Evolutionary conservation across 2,797 vertebrate species (phyloP).

Genomic region (Lindbergichthys nudifrons): DNA sequence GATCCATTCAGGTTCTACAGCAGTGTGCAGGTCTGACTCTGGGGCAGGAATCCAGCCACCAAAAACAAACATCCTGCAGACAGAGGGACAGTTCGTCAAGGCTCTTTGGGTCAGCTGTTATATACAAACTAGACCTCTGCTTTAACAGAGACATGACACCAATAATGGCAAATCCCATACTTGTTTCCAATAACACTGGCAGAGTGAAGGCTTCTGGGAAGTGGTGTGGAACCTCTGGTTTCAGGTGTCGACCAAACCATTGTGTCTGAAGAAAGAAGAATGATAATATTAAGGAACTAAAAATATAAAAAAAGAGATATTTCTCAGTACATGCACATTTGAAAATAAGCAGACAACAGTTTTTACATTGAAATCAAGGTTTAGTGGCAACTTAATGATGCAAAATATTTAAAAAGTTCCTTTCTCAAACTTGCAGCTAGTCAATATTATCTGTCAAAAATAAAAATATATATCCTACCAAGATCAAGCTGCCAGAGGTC

Average conservation of each 20-base stretch:
- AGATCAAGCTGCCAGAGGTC: conserved; percentile 97
- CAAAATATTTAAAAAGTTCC: not conserved
- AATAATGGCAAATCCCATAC: conserved; percentile 79
- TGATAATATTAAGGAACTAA: not conserved
- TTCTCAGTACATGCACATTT: not conserved
- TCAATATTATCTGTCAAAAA: not conserved
- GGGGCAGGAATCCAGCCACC: conserved; percentile 95
- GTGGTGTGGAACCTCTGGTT: conserved; percentile 88
- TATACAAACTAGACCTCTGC: not conserved
- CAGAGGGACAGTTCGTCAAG: conserved; percentile 19
- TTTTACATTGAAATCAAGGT: not conserved
- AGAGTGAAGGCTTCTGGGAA: conserved; percentile 96
- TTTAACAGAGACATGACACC: not conserved
- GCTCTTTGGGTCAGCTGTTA: not conserved
- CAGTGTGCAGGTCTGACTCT: conserved; percentile 76
- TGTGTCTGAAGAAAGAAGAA: conserved; percentile 84
- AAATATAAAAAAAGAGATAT: not conserved
- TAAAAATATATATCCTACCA: conserved; percentile 75
- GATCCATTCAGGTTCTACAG: conserved; percentile 90
- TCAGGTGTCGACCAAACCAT: conserved; percentile 94
- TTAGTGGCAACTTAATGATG: not conserved
- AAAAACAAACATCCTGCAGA: conserved; percentile 94
- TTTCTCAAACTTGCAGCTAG: not conserved
- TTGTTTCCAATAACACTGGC: conserved; percentile 95
- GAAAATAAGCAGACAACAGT: not conserved